Evolutionary conservation across 2,113 vertebrate genomes (phyloP).

Genomic region (Atlantisia rogersi): DNA sequence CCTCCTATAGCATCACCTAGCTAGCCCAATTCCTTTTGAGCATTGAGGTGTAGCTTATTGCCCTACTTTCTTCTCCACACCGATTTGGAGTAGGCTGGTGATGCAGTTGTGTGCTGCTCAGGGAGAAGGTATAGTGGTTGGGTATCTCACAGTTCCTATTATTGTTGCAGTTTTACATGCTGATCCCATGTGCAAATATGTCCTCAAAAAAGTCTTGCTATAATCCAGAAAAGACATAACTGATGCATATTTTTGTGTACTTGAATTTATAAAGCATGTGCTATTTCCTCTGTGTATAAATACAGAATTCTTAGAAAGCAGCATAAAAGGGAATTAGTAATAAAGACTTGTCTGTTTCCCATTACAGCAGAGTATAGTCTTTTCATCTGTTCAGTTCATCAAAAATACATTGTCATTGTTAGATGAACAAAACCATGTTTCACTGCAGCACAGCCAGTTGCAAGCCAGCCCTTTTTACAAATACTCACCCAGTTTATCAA

Average conservation of each 20-base stretch:
- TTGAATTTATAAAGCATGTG: neutral
- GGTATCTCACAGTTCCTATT: neutral
- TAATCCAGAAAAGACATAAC: neutral
- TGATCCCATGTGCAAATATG: neutral
- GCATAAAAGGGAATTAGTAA: neutral
- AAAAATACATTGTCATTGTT: constrained; percentile 9
- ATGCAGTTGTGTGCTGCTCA: neutral
- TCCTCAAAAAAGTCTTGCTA: neutral
- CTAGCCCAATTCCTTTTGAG: neutral
- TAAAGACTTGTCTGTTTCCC: neutral
- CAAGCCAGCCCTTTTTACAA: constrained; percentile 23
- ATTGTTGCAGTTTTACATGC: neutral
- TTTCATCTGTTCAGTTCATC: neutral
- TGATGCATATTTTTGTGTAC: neutral
- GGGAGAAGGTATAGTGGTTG: neutral
- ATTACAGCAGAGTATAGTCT: neutral
- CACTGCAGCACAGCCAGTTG: neutral
- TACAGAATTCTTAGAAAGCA: constrained; percentile 12
- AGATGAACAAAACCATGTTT: constrained; percentile 1
- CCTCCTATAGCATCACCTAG: neutral
- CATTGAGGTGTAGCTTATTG: neutral
- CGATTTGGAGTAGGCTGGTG: neutral
- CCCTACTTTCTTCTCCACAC: neutral
- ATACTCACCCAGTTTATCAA: constrained; percentile 3
- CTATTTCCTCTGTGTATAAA: neutral